Conservation (phyloP, 1,140 invertebrate species). For the Drosophila lacertosa region DNA sequence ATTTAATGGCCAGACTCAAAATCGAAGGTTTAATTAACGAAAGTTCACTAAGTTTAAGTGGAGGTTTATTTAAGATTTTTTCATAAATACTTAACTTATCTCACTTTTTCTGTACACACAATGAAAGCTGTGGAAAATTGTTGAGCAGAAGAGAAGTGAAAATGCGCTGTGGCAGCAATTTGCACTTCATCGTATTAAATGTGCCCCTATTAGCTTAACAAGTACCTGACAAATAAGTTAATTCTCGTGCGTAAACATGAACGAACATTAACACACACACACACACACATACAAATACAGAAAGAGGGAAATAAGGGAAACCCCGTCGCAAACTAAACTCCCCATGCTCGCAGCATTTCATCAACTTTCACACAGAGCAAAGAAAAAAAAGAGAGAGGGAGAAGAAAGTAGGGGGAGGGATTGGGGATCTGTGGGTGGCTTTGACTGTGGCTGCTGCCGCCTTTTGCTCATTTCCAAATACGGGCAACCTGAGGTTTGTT, state of each 20-base stretch:
- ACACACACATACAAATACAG: neutral
- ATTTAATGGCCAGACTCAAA: no score
- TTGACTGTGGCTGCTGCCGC: conserved; percentile 18
- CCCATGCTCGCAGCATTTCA: conserved; percentile 32
- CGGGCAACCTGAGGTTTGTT: conserved; percentile 82
- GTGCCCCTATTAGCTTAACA: conserved; percentile 79
- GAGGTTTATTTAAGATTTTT: no score
- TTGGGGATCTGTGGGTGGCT: neutral
- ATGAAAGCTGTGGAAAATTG: conserved; percentile 15
- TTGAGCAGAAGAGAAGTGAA: conserved; percentile 8
- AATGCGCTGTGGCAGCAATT: conserved; percentile 64
- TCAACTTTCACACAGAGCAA: conserved; percentile 26
- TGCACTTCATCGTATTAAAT: conserved; percentile 78
- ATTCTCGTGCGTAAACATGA: conserved; percentile 76
- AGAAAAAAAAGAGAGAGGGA: conserved; percentile 2
- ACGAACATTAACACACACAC: conserved; percentile 67
- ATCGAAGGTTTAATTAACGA: no score
- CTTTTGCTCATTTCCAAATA: conserved; percentile 80
- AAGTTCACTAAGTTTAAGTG: neutral
- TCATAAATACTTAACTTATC: neutral
- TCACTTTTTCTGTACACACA: neutral
- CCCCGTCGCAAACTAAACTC: conserved; percentile 30
- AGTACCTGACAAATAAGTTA: conserved; percentile 82
- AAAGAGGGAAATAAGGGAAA: conserved; percentile 22
- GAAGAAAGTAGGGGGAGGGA: neutral